Evolutionary conservation across 1,140 invertebrate genomes (phyloP).

Genomic region (Bemisia tabaci): DNA sequence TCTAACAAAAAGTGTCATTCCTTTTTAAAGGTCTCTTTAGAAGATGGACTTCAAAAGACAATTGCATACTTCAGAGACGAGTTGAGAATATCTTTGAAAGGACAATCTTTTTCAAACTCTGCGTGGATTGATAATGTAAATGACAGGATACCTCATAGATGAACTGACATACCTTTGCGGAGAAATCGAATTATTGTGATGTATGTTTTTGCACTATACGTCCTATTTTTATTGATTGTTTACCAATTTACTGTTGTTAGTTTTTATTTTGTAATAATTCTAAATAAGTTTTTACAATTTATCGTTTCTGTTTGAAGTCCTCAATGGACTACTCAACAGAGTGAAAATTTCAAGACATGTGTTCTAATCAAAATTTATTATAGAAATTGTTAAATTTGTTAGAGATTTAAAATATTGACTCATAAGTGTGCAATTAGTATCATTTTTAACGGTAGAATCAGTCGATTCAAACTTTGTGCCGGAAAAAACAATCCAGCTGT

Average conservation of each 20-base stretch:
- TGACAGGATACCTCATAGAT: background rate
- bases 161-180: background rate
- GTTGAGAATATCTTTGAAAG: slow-evolving; percentile 19
- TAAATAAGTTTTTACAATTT: no score
- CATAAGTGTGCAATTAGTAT: no score
- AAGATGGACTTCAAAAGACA: slow-evolving; percentile 71
- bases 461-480: no score
- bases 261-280: background rate
- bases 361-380: no score
- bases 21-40: slow-evolving; percentile 56
- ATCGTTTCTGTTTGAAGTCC: no score
- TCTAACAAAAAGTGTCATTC: no score
- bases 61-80: slow-evolving; percentile 86
- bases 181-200: background rate
- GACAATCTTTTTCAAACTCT: background rate
- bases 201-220: background rate
- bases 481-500: no score
- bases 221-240: background rate
- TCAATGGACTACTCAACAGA: no score
- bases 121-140: background rate
- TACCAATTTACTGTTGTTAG: background rate
- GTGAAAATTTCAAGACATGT: no score
- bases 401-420: no score
- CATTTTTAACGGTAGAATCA: no score
- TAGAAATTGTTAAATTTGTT: no score